phyloP scores from a whole-genome alignment of 2,113 vertebrate species.

The Anhinga anhinga region DNA sequence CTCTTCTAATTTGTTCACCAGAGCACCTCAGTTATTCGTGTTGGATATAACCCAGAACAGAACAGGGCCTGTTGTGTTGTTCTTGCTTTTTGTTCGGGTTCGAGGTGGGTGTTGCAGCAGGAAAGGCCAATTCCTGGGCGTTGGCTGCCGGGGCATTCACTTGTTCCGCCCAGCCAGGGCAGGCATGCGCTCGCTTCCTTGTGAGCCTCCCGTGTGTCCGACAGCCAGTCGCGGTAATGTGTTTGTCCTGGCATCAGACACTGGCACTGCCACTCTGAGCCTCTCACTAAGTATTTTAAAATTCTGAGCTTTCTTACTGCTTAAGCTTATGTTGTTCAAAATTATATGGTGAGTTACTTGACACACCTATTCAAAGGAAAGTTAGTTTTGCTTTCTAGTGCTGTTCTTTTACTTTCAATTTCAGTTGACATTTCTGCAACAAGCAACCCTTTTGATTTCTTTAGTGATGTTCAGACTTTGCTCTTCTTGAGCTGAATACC shows the following conservation, averaged over 20 bases:
- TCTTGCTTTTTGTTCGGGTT: neutral
- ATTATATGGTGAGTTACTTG: neutral
- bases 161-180: neutral
- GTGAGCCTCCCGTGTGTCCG: fast-evolving
- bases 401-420: neutral
- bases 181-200: fast-evolving
- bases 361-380: neutral
- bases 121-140: neutral
- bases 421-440: neutral
- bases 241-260: neutral
- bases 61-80: neutral
- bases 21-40: neutral
- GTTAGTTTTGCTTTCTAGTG: neutral
- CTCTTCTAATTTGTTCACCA: neutral
- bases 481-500: neutral
- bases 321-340: neutral
- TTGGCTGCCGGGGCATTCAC: fast-evolving
- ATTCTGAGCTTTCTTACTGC: neutral
- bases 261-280: neutral
- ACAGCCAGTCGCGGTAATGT: neutral
- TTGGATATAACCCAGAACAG: neutral
- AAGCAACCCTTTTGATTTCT: neutral
- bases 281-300: neutral
- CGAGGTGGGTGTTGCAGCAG: fast-evolving
- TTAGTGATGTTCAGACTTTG: neutral